Percentiles rank a stretch among this genome's conserved stretches.
Evolutionary conservation across 2,113 vertebrate genomes (phyloP).

Genomic region (Hippocampus guttulatus): DNA sequence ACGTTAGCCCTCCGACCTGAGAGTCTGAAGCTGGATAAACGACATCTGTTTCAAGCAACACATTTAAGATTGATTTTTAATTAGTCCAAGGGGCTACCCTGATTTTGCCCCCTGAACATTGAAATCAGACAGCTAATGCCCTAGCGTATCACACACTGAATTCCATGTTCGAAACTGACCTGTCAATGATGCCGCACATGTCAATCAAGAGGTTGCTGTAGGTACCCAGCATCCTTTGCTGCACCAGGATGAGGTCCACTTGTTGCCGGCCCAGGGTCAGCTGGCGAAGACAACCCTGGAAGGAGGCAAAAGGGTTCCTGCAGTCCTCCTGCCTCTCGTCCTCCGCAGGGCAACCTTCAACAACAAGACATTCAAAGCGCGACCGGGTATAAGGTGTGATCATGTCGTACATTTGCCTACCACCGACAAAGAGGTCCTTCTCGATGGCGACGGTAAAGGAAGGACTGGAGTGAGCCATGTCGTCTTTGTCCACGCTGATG

Average conservation of each 20-base stretch:
- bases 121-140: too few relatives aligned
- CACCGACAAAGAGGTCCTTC: conserved; percentile 81
- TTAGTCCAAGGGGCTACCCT: neutral
- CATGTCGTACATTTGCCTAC: conserved; percentile 56
- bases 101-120: neutral
- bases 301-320: conserved; percentile 73
- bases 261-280: conserved; percentile 69
- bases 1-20: neutral
- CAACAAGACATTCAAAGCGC: neutral
- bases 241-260: conserved; percentile 82
- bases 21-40: neutral
- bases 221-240: conserved; percentile 79
- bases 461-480: conserved; percentile 49
- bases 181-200: conserved; percentile 89
- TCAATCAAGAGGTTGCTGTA: conserved; percentile 89
- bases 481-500: conserved; percentile 75
- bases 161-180: conserved; percentile 63
- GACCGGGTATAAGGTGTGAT: neutral
- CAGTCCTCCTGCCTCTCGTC: conserved; percentile 66
- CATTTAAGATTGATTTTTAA: neutral
- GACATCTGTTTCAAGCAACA: neutral
- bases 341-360: conserved; percentile 80
- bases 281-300: conserved; percentile 89
- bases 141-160: neutral
- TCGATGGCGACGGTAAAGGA: conserved; percentile 68